These are phyloP conservation scores for Drosophila repletoides DNA, from an alignment of 1,140 invertebrate genomes.

Conservation along the genomic window DNA sequence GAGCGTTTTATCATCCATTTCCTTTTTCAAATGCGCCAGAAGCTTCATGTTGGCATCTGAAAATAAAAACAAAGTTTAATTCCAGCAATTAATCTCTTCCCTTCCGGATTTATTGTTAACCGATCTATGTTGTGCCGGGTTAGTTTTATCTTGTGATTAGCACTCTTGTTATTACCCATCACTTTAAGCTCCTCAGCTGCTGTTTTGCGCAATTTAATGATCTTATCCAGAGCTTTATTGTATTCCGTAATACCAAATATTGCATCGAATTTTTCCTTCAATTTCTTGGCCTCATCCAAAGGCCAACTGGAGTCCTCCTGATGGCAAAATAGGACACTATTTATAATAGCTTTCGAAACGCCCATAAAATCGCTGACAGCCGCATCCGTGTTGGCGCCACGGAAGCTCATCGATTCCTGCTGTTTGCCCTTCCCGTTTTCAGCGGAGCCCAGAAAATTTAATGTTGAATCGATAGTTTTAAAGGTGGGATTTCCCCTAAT, in stretches of 20 bases:
- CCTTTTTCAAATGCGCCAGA: slow-evolving; percentile 84
- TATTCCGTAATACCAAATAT: slow-evolving; percentile 98
- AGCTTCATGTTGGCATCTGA: slow-evolving; percentile 82
- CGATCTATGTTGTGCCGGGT: too few relatives aligned
- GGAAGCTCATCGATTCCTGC: slow-evolving; percentile 84
- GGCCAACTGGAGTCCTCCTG: slow-evolving; percentile 99
- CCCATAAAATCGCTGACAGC: slow-evolving; percentile 88
- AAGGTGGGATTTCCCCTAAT: slow-evolving; percentile 60
- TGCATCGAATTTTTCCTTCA: slow-evolving; percentile 98
- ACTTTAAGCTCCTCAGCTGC: slow-evolving; percentile 82
- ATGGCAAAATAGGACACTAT: slow-evolving; percentile 99
- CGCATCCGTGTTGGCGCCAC: slow-evolving; percentile 88
- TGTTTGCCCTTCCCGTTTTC: slow-evolving; percentile 11
- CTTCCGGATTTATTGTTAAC: too few relatives aligned
- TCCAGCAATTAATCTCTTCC: too few relatives aligned
- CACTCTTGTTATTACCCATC: slow-evolving; percentile 38
- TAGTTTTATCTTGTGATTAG: too few relatives aligned
- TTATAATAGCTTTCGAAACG: slow-evolving; percentile 96
- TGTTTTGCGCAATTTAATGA: slow-evolving; percentile 89
- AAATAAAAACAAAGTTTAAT: too few relatives aligned
- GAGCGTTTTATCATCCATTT: slow-evolving; percentile 84
- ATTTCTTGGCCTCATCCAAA: slow-evolving; percentile 94
- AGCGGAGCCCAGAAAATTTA: slow-evolving; percentile 56
- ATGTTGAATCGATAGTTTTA: slow-evolving; percentile 72
- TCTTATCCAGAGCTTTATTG: slow-evolving; percentile 94